Conservation (phyloP, 2,797 vertebrate species). For the Coracias cyanogaster region DNA sequence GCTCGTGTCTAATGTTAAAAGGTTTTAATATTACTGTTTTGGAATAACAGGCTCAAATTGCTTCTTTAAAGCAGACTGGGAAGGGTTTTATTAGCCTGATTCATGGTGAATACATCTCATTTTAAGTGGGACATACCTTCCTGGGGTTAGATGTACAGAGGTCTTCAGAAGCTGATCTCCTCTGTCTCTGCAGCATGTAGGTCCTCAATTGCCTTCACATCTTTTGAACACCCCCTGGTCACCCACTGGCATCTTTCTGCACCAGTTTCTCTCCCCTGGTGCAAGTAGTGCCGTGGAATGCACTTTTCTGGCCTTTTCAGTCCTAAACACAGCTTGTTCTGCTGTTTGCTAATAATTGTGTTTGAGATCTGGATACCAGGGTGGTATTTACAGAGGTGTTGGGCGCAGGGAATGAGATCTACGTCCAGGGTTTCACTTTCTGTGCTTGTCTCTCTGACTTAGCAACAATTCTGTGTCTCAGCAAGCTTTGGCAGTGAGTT, state of each 20-base stretch:
- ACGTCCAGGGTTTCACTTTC: background rate
- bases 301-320: background rate
- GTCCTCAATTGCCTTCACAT: background rate
- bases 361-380: background rate
- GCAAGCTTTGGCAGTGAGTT: background rate
- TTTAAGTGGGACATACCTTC: background rate
- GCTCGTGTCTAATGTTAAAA: constrained; percentile 18
- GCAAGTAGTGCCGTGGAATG: background rate
- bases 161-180: background rate
- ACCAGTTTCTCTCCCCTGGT: background rate
- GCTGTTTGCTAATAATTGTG: background rate
- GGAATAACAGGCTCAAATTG: background rate
- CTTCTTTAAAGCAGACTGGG: background rate
- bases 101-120: background rate
- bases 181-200: background rate
- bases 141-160: background rate
- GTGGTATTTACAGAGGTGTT: background rate
- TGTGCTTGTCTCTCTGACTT: background rate
- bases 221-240: background rate
- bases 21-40: background rate
- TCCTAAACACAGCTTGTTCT: background rate
- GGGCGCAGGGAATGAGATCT: background rate
- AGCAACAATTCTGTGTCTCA: background rate
- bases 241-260: background rate
- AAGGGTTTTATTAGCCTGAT: background rate